Conservation (phyloP, 2,797 vertebrate species). For the Philypnodon macrostomus region DNA sequence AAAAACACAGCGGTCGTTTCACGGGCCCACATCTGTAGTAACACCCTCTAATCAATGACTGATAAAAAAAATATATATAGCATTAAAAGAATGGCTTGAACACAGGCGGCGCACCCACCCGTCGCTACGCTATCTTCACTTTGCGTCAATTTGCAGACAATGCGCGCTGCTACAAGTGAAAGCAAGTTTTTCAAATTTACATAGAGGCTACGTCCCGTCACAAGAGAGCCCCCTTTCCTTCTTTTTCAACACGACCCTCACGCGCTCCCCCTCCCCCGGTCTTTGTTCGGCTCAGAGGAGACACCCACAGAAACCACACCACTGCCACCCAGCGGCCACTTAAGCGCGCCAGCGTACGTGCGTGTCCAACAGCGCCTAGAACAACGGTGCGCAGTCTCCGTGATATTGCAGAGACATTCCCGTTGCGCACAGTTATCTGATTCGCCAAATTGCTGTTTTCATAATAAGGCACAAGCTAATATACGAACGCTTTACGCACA, state of each 20-base stretch:
- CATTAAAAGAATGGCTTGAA: conserved; percentile 6
- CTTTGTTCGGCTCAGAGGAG: conserved; percentile 62
- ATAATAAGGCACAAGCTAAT: too few species aligned
- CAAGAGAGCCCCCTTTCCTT: conserved; percentile 38
- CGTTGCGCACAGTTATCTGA: too few species aligned
- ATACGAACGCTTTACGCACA: neutral
- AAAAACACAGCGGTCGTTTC: too few species aligned
- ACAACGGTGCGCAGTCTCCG: neutral
- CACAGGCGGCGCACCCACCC: too few species aligned
- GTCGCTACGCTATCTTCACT: conserved; percentile 20
- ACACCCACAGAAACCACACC: conserved; percentile 57
- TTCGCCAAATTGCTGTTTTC: too few species aligned
- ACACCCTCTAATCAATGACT: conserved; percentile 6
- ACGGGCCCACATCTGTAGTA: too few species aligned
- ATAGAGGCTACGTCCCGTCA: conserved; percentile 57
- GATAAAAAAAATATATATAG: conserved; percentile 29
- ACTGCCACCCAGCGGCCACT: conserved; percentile 79
- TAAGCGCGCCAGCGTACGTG: conserved; percentile 36
- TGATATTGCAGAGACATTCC: neutral
- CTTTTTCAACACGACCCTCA: conserved; percentile 4
- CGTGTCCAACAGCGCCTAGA: conserved; percentile 9
- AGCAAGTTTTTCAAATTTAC: conserved; percentile 62
- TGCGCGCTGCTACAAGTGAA: conserved; percentile 39
- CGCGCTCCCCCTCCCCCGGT: conserved; percentile 17
- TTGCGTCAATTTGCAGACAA: conserved; percentile 40